Conservation (phyloP, 2,888 invertebrate genomes). For the Polyommatus iphigenia region DNA sequence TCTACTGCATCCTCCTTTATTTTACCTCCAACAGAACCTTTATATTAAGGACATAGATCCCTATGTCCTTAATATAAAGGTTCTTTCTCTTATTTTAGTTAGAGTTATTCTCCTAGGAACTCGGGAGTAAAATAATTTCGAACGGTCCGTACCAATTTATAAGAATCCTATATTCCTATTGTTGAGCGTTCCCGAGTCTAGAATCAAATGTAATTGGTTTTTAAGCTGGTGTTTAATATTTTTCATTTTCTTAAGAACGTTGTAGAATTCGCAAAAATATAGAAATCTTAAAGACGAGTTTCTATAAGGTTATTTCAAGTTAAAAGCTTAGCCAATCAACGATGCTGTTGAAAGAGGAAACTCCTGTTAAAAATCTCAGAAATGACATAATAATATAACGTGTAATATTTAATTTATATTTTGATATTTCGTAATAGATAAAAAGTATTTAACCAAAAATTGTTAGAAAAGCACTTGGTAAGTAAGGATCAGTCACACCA, state of each 20-base stretch:
- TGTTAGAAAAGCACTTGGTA: too few relatives aligned
- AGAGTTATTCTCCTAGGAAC: background rate
- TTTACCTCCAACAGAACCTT: background rate
- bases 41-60: background rate
- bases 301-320: too few relatives aligned
- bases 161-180: conserved; percentile 9
- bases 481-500: too few relatives aligned
- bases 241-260: background rate
- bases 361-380: too few relatives aligned
- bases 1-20: background rate
- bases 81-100: too few relatives aligned
- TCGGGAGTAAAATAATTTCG: background rate
- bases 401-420: too few relatives aligned
- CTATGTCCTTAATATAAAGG: too few relatives aligned
- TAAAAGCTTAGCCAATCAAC: too few relatives aligned
- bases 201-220: background rate
- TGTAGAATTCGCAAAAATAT: background rate
- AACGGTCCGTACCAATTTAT: background rate
- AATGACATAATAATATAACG: too few relatives aligned
- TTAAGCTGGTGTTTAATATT: background rate
- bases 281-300: background rate
- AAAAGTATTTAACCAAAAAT: too few relatives aligned
- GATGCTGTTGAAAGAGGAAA: too few relatives aligned
- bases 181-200: background rate
- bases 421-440: too few relatives aligned